phyloP scores from a whole-genome alignment of 2,113 vertebrate species.

The Pogona vitticeps region DNA sequence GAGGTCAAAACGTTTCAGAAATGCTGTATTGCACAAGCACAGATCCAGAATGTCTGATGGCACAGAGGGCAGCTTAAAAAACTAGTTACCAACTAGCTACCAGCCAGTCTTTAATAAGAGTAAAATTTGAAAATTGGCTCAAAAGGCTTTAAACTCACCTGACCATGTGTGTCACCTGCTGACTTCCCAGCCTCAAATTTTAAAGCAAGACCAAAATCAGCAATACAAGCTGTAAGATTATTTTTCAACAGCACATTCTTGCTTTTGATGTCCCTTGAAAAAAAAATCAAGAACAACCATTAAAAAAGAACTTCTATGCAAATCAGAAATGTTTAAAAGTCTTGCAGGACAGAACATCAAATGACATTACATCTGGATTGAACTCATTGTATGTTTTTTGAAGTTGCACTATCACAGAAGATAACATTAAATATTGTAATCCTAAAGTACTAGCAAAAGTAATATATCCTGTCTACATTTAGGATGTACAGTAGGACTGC shows the following conservation, averaged over 20 bases:
- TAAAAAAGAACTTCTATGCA: neutral
- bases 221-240: constrained; percentile 93
- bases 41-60: neutral
- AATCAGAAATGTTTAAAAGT: neutral
- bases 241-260: constrained; percentile 97
- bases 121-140: neutral
- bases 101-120: neutral
- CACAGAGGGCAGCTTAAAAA: neutral
- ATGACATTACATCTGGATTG: neutral
- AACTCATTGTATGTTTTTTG: neutral
- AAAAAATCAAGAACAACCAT: constrained; percentile 35
- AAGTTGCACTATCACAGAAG: neutral
- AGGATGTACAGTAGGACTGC: too few relatives aligned
- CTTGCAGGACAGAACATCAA: neutral
- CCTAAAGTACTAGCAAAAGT: neutral
- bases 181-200: constrained; percentile 98
- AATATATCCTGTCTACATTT: neutral
- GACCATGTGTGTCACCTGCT: constrained; percentile 95
- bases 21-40: neutral
- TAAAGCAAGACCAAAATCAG: constrained; percentile 95
- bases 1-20: neutral
- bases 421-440: neutral
- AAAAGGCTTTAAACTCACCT: constrained; percentile 80
- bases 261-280: constrained; percentile 94
- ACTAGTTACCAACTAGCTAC: neutral